Evolutionary conservation across 2,797 vertebrate species (phyloP).

Genomic region (Podargus strigoides): DNA sequence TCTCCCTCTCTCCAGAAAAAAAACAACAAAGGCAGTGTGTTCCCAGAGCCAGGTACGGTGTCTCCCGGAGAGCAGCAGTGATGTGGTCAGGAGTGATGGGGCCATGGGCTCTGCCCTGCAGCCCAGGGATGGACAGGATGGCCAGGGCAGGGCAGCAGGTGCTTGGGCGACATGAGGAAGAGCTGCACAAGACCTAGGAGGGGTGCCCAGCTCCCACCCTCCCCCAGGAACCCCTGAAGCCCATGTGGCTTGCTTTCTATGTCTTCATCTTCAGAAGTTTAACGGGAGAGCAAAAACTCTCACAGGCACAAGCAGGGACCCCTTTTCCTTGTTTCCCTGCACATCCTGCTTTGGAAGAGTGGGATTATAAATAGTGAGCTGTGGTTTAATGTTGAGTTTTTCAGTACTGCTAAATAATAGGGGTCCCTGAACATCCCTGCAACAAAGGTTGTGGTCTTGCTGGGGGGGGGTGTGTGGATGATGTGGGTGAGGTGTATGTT

Average conservation of each 20-base stretch:
- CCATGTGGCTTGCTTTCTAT: neutral
- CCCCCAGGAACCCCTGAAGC: fast-evolving
- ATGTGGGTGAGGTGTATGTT: neutral
- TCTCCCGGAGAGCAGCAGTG: neutral
- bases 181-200: neutral
- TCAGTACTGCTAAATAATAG: neutral
- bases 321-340: neutral
- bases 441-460: neutral
- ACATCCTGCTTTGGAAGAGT: neutral
- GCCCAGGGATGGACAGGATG: neutral
- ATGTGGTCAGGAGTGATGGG: neutral
- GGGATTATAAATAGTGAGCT: neutral
- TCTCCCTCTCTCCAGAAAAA: neutral
- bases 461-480: too few species aligned
- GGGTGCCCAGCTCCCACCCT: neutral
- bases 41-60: fast-evolving
- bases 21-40: too few species aligned
- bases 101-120: neutral
- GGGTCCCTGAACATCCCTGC: neutral
- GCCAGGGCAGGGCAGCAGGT: fast-evolving
- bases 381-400: neutral
- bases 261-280: neutral
- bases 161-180: fast-evolving
- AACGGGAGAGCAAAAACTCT: neutral
- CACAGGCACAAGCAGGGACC: neutral